Base-by-base conservation (phyloP, 2,888 invertebrate species). In the Petrolisthes cinctipes region DNA sequence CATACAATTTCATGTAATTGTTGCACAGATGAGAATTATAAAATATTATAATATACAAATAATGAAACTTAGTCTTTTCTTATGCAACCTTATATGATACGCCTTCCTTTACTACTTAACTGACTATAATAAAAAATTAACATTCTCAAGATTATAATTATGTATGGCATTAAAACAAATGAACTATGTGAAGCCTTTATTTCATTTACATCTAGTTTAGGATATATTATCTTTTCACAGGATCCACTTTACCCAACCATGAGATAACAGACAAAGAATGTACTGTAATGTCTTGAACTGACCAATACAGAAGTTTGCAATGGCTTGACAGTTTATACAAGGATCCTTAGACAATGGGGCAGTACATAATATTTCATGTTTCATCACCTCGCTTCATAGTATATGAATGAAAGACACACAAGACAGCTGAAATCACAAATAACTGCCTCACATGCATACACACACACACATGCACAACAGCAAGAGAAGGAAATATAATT, bases 381-480 rank as follows among this genome's bases (percentile, higher is more conserved):
- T 61, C 17, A 61, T 61, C 61, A 61, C 61, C 61, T 61, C 61
- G 17, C 11, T 61, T 9, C 61, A 61, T 17, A 61, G 61, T 61
- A 61, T 61, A 61, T 61, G 61, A 61, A 51, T 85, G 85, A 85
- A 85, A 85, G 85, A 85, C 85, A 81, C 81, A 85, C 82, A 82
- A 66, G 85, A 85, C 85, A 80, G 81, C 54, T 82, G 57, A 79
- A 85, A 75, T 81, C 81, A 85, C 79, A 57, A 71, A 54, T 81
- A 73, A 85, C 71, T 80, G 57, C 56, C 75, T 81, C 56, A 85
- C 78, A 81, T 80, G 54, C 85, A 85, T 57, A 81, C 85, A 85
- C 51, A 85, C 85, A n/a, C 85, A 85, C 76, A 84, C 76, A 76
- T 66, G 76, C 84, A 78, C 73, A 81, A 85, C 85, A 85, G 85